Conservation (phyloP, 2,113 vertebrate species). For the Phrynosoma platyrhinos region DNA sequence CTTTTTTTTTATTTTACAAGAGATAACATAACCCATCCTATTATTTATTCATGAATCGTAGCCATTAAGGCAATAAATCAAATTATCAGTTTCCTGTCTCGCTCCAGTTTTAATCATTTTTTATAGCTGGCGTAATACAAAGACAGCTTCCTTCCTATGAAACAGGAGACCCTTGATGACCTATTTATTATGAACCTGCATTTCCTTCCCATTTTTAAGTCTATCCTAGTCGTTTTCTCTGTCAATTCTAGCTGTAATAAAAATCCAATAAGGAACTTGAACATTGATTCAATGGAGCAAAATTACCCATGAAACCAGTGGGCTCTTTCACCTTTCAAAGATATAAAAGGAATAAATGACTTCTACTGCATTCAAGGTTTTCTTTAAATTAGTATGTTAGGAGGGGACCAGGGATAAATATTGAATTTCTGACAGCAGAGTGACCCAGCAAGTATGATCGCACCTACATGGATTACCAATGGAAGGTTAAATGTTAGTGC, state of each 20-base stretch:
- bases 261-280: constrained; percentile 70
- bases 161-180: constrained; percentile 76
- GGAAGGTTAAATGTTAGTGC: not conserved
- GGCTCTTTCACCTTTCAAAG: constrained; percentile 63
- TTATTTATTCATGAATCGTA: constrained; percentile 85
- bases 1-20: constrained; percentile 73
- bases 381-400: not conserved
- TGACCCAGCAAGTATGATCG: not conserved
- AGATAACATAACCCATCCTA: constrained; percentile 77
- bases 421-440: not conserved
- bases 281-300: constrained; percentile 63
- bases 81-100: constrained; percentile 83
- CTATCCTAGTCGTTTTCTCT: constrained; percentile 66
- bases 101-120: constrained; percentile 78
- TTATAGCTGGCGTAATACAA: constrained; percentile 84
- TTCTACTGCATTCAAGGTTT: not conserved
- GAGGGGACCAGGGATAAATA: not conserved
- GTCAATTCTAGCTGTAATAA: constrained; percentile 73
- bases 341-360: not conserved
- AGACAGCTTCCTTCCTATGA: constrained; percentile 85
- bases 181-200: constrained; percentile 73
- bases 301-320: constrained; percentile 65
- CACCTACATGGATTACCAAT: not conserved
- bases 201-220: constrained; percentile 77
- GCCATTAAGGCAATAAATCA: constrained; percentile 85